phyloP scores from a whole-genome alignment of 2,888 invertebrate genomes.

The Opisthograptis luteolata region DNA sequence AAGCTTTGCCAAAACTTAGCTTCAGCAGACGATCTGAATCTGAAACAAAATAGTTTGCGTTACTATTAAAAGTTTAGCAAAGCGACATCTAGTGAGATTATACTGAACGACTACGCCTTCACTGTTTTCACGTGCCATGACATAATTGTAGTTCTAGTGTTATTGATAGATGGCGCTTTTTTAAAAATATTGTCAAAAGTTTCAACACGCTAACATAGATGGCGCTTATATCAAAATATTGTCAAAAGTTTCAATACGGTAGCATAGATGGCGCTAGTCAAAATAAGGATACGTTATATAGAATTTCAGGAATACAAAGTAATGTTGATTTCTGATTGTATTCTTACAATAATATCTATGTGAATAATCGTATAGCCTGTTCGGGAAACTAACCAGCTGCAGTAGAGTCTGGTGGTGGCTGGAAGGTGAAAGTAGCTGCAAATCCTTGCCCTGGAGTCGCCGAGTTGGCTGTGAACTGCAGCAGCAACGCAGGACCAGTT shows the following conservation, averaged over 20 bases:
- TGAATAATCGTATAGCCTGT: too few relatives aligned
- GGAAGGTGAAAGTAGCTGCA: conserved; percentile 90
- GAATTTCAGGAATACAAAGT: too few relatives aligned
- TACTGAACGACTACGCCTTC: background rate
- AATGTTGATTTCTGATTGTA: too few relatives aligned
- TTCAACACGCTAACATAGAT: conserved; percentile 31
- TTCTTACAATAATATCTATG: conserved; percentile 1
- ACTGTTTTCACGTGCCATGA: background rate
- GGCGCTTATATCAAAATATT: conserved; percentile 38
- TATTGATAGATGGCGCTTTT: conserved; percentile 29
- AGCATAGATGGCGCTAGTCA: background rate
- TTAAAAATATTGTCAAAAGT: background rate
- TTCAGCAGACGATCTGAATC: conserved; percentile 79
- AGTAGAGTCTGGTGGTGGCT: conserved; percentile 82
- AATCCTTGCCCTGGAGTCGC: conserved; percentile 91
- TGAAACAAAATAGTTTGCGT: conserved; percentile 52
- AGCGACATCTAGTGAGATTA: conserved; percentile 49
- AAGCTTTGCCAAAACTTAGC: conserved; percentile 80
- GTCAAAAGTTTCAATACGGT: background rate
- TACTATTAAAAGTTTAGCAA: conserved; percentile 4
- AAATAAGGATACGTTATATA: too few relatives aligned
- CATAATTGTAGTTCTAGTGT: conserved; percentile 17
- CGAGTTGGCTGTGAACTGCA: conserved; percentile 94
- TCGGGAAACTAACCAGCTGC: conserved; percentile 66
- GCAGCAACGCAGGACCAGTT: conserved; percentile 91